Evolutionary conservation across 2,797 vertebrate genomes (phyloP).

Genomic region (Spea hammondii): DNA sequence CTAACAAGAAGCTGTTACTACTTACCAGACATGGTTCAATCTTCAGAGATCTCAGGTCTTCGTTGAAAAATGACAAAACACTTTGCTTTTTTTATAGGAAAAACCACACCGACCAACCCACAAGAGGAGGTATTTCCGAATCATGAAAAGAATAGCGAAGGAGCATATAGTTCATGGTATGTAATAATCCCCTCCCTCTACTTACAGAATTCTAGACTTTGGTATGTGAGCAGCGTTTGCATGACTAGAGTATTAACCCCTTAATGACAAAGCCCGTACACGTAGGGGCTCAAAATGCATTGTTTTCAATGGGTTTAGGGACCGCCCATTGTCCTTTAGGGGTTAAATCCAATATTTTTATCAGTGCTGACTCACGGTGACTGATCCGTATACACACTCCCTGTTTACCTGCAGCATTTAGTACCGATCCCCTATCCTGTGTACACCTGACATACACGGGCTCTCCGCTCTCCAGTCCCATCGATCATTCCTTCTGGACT

Average conservation of each 20-base stretch:
- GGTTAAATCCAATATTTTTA: no score
- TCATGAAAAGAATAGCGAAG: background rate
- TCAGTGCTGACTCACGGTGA: constrained; percentile 22
- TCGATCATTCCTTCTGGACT: no score
- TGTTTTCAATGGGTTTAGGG: no score
- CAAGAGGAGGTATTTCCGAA: background rate
- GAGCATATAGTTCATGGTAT: background rate
- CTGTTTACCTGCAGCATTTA: background rate
- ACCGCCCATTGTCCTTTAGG: no score
- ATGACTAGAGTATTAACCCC: no score
- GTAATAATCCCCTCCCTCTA: background rate
- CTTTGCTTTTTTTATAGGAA: background rate
- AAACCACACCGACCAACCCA: background rate
- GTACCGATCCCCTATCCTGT: no score
- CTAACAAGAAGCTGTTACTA: background rate
- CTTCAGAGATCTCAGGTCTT: background rate
- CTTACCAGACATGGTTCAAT: constrained; percentile 9
- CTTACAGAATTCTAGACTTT: background rate
- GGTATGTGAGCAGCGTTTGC: no score
- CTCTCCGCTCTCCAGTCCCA: no score
- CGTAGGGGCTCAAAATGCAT: no score
- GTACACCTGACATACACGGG: no score
- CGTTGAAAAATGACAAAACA: background rate
- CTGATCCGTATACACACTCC: background rate
- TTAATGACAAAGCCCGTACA: no score